Base-by-base conservation (phyloP, 2,113 vertebrate species). In the Sakesphorus luctuosus region DNA sequence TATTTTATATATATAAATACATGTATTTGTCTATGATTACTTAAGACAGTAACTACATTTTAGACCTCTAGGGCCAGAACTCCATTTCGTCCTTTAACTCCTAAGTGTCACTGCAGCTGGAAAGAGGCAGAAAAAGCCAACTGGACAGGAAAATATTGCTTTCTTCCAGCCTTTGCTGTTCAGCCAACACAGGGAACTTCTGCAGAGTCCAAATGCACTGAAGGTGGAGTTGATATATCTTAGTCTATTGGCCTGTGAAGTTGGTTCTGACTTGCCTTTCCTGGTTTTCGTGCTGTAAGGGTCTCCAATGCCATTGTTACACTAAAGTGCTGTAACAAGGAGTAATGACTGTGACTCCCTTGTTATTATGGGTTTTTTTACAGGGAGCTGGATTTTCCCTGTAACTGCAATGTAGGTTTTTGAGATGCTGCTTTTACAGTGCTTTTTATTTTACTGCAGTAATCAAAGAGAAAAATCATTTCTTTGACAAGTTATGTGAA, bases 391-490 rank as follows among this genome's bases (percentile, higher is more conserved):
- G 23, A 28, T 88, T 84, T 94, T 69, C 92, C 78, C 13, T 50
- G 56, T 59, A 40, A 55, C 59, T 47, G 55, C 13, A 4, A n/a
- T 63, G 40, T 53, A 49, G 36, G 55, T 31, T 77, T 84, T 69
- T 56, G 62, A 91, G 81, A 62, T 11, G 49, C 43, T 83, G 88
- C 76, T 65, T 84, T 94, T 90, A 40, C 81, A 58, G 61, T 82
- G 84, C 62, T 84, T 94, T 94, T 91, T 94, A 91, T 93, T 96
- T 93, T 92, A 90, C 87, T 53, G 84, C 91, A 40, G 92, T 88
- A 94, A 95, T 92, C 84, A 96, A 89, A 94, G 63, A 82, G 81
- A 89, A 93, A 91, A 93, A 91, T 79, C 18, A 80, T 95, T 85
- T 81, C 71, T 84, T 62, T 94, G 91, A 90, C 87, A 13, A 6